Conservation (phyloP, 2,113 vertebrate species). For the Uria aalge region DNA sequence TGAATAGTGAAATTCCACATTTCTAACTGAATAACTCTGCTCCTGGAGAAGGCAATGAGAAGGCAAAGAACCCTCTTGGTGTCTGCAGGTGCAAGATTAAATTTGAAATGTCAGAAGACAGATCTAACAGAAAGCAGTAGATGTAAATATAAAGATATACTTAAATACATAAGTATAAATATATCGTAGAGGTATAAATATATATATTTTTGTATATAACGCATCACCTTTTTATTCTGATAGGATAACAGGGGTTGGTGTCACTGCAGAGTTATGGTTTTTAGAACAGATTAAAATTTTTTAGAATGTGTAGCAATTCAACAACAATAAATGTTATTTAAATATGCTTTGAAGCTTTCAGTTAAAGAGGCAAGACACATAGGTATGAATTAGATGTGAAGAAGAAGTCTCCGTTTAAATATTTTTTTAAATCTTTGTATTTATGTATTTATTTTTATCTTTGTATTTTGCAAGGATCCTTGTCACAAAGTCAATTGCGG, state of each 20-base stretch:
- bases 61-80: neutral
- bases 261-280: neutral
- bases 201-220: neutral
- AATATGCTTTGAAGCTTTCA: neutral
- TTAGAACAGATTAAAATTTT: neutral
- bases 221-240: neutral
- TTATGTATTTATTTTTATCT: neutral
- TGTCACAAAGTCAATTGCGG: slow-evolving; percentile 31
- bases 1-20: neutral
- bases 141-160: neutral
- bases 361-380: neutral
- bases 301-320: neutral
- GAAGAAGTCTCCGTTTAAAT: neutral
- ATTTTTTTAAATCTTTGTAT: neutral
- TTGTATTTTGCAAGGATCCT: slow-evolving; percentile 62
- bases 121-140: neutral
- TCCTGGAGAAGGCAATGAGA: neutral
- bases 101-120: neutral
- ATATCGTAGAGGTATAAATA: neutral
- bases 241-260: neutral
- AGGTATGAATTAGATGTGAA: neutral
- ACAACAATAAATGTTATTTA: neutral
- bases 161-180: neutral
- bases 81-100: neutral
- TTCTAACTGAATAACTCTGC: neutral